Evolutionary conservation across 2,113 vertebrate genomes (phyloP), one percentile per base, ranked within the genome.

Genomic region (Myrmecobius fasciatus): DNA sequence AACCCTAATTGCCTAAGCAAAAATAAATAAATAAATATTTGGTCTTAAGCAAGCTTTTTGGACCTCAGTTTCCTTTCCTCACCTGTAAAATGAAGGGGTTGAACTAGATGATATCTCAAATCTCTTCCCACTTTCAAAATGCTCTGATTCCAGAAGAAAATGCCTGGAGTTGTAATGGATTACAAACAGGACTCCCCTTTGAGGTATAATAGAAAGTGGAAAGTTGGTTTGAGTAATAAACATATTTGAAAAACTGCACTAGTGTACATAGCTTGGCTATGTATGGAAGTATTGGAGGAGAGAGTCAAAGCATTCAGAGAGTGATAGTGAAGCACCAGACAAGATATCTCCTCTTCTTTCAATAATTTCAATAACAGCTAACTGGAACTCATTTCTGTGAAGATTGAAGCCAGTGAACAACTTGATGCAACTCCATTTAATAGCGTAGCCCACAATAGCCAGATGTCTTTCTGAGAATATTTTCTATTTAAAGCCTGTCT

Each of bases 11-110:
- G n/a, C n/a, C n/a, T n/a, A n/a, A n/a, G n/a, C n/a, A n/a, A n/a
- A n/a, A n/a, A n/a, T n/a, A n/a, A n/a, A n/a, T 53, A 28, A 25
- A 53, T 93, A 52, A 53, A 24, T 88, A 89, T n/a, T n/a, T 24
- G 46, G 52, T 93, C 53, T 46, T 46, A 47, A 2, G 0, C 11
- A 89, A 89, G 3, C 93, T 93, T 46, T 47, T 52, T 51, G 31
- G 53, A 26, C 91, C 91, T 90, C 31, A 94, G 43, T 91, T 83
- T 94, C 89, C 89, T 91, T 83, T 94, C 89, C 89, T 93, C 25
- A 54, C n/a, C 43, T 52, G 28, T 48, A 46, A 96, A 53, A 52
- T 83, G 24, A 83, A 75, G 36, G 60, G 3, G 36, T 43, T 83
- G 20, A 83, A 56, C 25, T 56, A 93, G 92, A 46, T 92, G 94